These are phyloP conservation scores for Xylophagus ater DNA, from an alignment of 2,888 invertebrate species.

Conservation along the genomic window DNA sequence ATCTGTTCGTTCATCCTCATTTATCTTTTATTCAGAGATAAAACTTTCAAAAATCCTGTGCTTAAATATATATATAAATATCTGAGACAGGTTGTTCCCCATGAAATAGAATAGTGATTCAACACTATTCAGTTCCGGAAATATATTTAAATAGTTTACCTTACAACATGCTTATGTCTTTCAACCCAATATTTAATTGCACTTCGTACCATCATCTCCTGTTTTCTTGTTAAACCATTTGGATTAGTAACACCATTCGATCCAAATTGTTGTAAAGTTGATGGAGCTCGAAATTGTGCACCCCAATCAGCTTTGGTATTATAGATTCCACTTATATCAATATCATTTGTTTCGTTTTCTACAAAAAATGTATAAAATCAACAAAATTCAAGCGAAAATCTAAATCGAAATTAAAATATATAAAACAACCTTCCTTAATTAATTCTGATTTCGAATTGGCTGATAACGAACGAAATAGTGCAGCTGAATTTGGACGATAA, in stretches of 20 bases:
- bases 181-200: conserved; percentile 88
- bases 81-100: too few species aligned
- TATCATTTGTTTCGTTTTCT: conserved; percentile 45
- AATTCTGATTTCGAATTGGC: conserved; percentile 39
- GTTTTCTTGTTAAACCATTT: conserved; percentile 69
- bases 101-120: too few species aligned
- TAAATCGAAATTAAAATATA: conserved; percentile 4
- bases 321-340: conserved; percentile 64
- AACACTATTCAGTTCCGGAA: too few species aligned
- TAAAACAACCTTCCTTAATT: conserved; percentile 18
- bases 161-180: conserved; percentile 76
- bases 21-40: too few species aligned
- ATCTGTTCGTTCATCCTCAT: too few species aligned
- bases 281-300: conserved; percentile 56
- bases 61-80: too few species aligned
- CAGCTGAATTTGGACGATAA: conserved; percentile 59
- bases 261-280: conserved; percentile 53
- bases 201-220: conserved; percentile 72
- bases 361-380: too few species aligned
- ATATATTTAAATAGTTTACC: conserved; percentile 50
- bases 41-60: too few species aligned
- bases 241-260: conserved; percentile 49
- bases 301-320: conserved; percentile 69
- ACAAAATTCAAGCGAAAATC: background rate
- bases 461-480: conserved; percentile 50